Evolutionary conservation across 1,140 invertebrate species (phyloP), one percentile per base, ranked within the genome.

Genomic region (Heliothis subflexa): DNA sequence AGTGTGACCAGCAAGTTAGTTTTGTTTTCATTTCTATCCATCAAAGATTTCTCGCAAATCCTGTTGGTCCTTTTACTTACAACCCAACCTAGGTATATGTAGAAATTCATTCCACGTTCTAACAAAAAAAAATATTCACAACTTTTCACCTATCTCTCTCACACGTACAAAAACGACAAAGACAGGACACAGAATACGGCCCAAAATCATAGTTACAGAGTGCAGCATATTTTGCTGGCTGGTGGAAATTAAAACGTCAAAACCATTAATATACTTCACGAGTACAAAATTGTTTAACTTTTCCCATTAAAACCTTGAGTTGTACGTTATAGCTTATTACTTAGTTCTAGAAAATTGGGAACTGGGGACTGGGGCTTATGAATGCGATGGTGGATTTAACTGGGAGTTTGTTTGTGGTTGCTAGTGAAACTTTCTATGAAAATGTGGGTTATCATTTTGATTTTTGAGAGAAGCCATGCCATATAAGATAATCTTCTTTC

Each of bases 191-290:
- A 12, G 9, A n/a, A 3, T 70, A 2, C 45, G 12, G 16, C 66
- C 47, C 14, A 70, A 68, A 52, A 50, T 25, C 18, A 16, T n/a
- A 64, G 40, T 57, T 11, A 71, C 7, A 18, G 50, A 21, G 70
- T 13, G 13, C 33, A 18, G 71, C 54, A 59, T 54, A 68, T 72
- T 72, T 59, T 55, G 52, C 9, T 70, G 7, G 66, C 40, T 74
- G 54, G 16, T 61, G 57, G 45, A 75, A 75, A 75, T 75, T 75
- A 75, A 75, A 75, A 75, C 72, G 72, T 75, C 72, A 75, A 62
- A 75, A 75, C 40, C 72, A 75, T 75, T 75, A 75, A 75, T 75
- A 75, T 50, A 75, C 72, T 75, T 75, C 72, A 62, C 13, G 57
- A 50, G 45, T 62, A 14, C 57, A 25, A 75, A 75, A 75, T 75